Base-by-base conservation (phyloP, 2,888 invertebrate genomes). In the Eustalomyia histrio region DNA sequence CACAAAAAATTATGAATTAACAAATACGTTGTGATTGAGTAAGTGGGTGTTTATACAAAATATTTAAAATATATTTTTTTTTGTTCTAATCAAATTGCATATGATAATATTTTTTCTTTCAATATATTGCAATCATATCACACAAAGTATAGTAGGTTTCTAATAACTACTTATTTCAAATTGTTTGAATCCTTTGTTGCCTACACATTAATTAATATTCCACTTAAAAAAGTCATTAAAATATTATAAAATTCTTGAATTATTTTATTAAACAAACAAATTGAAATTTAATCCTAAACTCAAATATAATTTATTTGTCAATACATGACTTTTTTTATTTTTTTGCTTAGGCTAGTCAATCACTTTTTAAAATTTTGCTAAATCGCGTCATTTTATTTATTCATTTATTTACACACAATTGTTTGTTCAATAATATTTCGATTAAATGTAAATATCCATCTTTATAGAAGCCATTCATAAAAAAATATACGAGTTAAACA, bases 401-500 rank as follows among this genome's bases (percentile, higher is more conserved):
- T 76, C 63, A 47, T 63, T 69, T 61, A 64, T 50, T 57, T 35
- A 47, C 47, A 68, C 21, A 53, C 29, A 18, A 17, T 29, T 33
- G 18, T 68, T 14, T 39, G 9, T 50, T 53, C 68, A 63, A 47
- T 47, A 69, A 16, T 63, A 63, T 61, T 76, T 64, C 50, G 63
- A 29, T 76, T 76, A 52, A 67, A 74, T 33, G 3, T 17, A 21
- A 58, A 17, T 43, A 14, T 53, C 7, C 16, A 73, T 65, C 29
- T 73, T 5, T 50, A 16, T 24, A 10, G 12, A 16, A 60, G 39
- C 33, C 33, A 68, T 75, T 71, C 73, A 69, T 57, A 68, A 60
- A 73, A 73, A 69, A n/a, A n/a, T n/a, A n/a, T n/a, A n/a, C n/a
- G 69, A 21, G 7, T 81, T 65, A 74, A 74, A 52, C 64, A 81